Base-by-base conservation (phyloP, 2,113 vertebrate species). In the Clarias macrocephalus region DNA sequence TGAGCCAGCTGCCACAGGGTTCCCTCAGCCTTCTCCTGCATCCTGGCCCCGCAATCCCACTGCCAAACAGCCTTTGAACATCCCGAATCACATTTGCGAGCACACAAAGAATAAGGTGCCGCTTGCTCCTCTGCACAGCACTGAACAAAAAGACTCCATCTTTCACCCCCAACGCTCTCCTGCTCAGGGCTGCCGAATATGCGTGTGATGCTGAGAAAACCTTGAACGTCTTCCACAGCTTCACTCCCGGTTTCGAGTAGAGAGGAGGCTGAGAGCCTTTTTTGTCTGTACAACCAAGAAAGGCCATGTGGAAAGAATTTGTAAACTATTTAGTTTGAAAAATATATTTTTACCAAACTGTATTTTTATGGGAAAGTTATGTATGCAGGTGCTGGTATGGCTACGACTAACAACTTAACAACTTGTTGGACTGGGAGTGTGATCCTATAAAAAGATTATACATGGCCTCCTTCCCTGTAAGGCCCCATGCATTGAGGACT, bases 21-120 rank as follows among this genome's bases (percentile, higher is more conserved):
- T 80, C 42, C 57, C 42, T 80, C 42, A 83, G 75, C 73, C 60
- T 63, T 21, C 62, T 73, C 18, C 68, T 56, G 48, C 68, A 73
- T 87, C 28, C 28, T 79, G 83, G 79, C 42, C 76, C 30, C 12
- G 52, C 30, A 28, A 37, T 52, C 68, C 52, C 23, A 37, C 66
- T 62, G 37, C 54, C 82, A 79, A 65, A 59, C 73, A 82, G 80
- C 48, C 81, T 87, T 83, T 66, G 70, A 83, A 83, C 86, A 33
- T 77, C 80, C 23, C 23, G 48, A 66, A 66, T 87, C 25, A 42
- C n/a, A 75, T 73, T 82, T 75, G 60, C 15, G 25, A 82, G 63
- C 5, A 10, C 42, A 80, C 66, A 70, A 81, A 42, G 54, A 70
- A 80, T 37, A 62, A 56, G 85, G n/a, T 66, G 28, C 85, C 21